A percentile compares a stretch with the other conserved stretches of the same genome.
Evolutionary conservation across 2,113 vertebrate genomes (phyloP).

Genomic region (Phyllostomus discolor): DNA sequence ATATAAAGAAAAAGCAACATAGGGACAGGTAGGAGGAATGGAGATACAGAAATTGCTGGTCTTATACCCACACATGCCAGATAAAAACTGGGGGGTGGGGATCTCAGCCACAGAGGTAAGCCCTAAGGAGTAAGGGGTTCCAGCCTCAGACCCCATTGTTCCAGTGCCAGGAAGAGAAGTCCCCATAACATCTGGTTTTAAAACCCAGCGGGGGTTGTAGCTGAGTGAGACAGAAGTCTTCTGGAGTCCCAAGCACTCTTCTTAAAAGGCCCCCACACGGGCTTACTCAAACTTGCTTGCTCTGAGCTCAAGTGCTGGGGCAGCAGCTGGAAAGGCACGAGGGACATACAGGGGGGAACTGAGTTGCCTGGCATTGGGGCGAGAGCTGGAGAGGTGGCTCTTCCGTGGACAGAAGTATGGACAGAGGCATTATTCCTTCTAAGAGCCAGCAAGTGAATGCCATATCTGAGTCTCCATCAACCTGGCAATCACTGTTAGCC

Average conservation of each 20-base stretch:
- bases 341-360: not conserved
- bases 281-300: not conserved
- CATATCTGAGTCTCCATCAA: not conserved
- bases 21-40: not conserved
- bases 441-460: not conserved
- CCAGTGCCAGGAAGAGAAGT: not conserved
- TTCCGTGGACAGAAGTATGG: not conserved
- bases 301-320: not conserved
- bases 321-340: not conserved
- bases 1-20: not conserved
- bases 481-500: not conserved
- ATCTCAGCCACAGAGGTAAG: not conserved
- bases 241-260: not conserved
- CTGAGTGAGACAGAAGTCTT: not conserved
- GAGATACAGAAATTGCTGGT: not conserved
- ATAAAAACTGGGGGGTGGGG: not conserved
- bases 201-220: not conserved
- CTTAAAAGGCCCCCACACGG: not conserved
- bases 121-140: not conserved
- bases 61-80: not conserved
- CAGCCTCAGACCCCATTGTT: not conserved
- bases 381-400: not conserved
- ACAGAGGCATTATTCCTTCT: not conserved
- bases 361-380: not conserved
- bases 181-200: not conserved